Base-by-base conservation (phyloP, 2,888 invertebrate genomes). In the Tolmerus cingulatus region DNA sequence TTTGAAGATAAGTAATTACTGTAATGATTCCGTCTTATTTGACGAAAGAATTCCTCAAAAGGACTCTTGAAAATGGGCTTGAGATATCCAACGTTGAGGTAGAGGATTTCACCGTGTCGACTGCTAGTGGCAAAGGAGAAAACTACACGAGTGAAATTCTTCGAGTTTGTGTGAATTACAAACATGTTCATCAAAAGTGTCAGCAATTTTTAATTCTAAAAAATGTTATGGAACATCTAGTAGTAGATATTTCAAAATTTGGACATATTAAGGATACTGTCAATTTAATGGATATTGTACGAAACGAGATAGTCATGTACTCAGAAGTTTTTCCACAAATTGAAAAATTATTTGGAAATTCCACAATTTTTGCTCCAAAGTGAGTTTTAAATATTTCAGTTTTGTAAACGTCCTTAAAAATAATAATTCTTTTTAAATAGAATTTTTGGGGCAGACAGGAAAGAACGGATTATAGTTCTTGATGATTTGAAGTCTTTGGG, bases 401-500 rank as follows among this genome's bases (percentile, higher is more conserved):
- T 40, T 12, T 40, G 40, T 2, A 40, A 40, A 9, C 2, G 1
- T 0, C 2, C 12, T 40, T 40, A 8, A 40, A 40, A 40, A 7
- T 0, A n/a, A 1, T 30, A 14, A 30, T 43, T 23, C 37, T 46
- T 5, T 86, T 14, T 16, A 7, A 79, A 40, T 1, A 74, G 74
- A 81, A 27, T 9, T 85, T 85, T 85, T 0, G 19, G 14, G 5
- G 5, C 8, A 14, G 12, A 30, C 23, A 85, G 19, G 23, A 12
- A 8, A 66, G 27, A 23, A 23, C 23, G 81, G 8, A 37, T 81
- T 12, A 1, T 88, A 23, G 77, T 86, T 9, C 46, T 88, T 12
- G 16, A 43, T 40, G 94, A 94, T 90, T 91, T 95, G 66, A 93
- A 93, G 19, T 92, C 93, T 79, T 90, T 93, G 85, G 94, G 94